A percentile compares a stretch with the other conserved stretches of the same genome.
phyloP scores from a whole-genome alignment of 2,113 vertebrate species.

The Crotalus viridis region DNA sequence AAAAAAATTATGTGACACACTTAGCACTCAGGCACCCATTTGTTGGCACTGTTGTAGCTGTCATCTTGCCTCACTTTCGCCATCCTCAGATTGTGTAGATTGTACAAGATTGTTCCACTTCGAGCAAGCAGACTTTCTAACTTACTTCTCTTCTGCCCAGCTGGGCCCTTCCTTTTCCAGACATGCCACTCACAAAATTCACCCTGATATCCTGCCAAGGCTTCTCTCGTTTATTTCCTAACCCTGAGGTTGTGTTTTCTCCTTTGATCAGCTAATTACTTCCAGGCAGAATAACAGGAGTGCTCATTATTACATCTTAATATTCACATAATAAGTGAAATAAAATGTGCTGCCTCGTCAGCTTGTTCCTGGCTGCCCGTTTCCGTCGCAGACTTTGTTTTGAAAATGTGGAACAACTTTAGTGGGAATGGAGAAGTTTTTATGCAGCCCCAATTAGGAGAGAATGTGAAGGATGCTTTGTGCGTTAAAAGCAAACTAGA shows the following conservation, averaged over 20 bases:
- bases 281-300: constrained; percentile 59
- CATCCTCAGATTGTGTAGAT: not conserved
- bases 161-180: not conserved
- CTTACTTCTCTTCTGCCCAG: constrained; percentile 48
- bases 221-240: constrained; percentile 62
- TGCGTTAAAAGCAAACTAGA: constrained; percentile 39
- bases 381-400: constrained; percentile 52
- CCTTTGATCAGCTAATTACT: constrained; percentile 57
- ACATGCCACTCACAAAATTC: constrained; percentile 55
- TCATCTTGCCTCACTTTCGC: not conserved
- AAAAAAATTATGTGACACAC: not conserved
- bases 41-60: not conserved
- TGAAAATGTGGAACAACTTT: constrained; percentile 46
- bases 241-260: constrained; percentile 58
- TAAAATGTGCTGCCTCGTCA: constrained; percentile 63
- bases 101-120: constrained; percentile 32
- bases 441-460: constrained; percentile 30
- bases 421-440: constrained; percentile 50
- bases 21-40: not conserved
- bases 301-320: constrained; percentile 60
- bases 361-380: constrained; percentile 37
- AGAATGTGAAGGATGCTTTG: constrained; percentile 42
- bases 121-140: constrained; percentile 60
- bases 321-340: constrained; percentile 64
- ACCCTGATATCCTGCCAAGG: constrained; percentile 62